These are phyloP conservation scores for Spea bombifrons DNA, from an alignment of 2,113 vertebrate species.

Conservation along the genomic window DNA sequence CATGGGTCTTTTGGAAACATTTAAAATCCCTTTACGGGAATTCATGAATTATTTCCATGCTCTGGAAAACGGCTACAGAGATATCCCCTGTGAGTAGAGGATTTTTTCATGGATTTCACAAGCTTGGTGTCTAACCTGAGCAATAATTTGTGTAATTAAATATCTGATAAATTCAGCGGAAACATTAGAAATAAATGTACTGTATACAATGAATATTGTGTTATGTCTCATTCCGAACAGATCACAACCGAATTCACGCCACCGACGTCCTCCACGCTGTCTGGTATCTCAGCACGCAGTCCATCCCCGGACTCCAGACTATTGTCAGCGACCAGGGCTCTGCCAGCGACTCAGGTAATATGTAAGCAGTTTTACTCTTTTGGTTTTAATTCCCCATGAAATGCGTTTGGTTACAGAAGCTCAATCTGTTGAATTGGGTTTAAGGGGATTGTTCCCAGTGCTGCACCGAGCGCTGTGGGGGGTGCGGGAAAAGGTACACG, in stretches of 20 bases:
- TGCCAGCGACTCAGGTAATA: slow-evolving; percentile 85
- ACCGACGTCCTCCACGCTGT: slow-evolving; percentile 97
- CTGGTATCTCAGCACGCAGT: slow-evolving; percentile 94
- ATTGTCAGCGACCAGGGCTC: slow-evolving; percentile 81
- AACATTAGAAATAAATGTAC: background rate
- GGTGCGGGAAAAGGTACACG: no score
- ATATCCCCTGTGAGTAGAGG: slow-evolving; percentile 91
- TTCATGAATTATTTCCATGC: slow-evolving; percentile 99
- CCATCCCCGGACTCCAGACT: slow-evolving; percentile 85
- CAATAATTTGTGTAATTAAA: background rate
- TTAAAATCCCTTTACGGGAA: slow-evolving; percentile 92
- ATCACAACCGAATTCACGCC: slow-evolving; percentile 96
- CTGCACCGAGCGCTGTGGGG: no score
- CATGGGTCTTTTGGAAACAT: slow-evolving; percentile 91
- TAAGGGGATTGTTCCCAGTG: no score
- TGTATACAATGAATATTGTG: slow-evolving; percentile 31
- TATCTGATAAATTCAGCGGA: no score
- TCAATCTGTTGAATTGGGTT: no score
- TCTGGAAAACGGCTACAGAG: slow-evolving; percentile 93
- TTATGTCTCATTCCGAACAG: slow-evolving; percentile 59
- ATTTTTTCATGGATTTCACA: background rate
- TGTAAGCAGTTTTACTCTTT: background rate
- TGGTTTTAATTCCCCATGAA: background rate
- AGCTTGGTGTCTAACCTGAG: background rate
- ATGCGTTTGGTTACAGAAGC: no score